phyloP scores from a whole-genome alignment of 2,113 vertebrate species.

The Notiomystis cincta region DNA sequence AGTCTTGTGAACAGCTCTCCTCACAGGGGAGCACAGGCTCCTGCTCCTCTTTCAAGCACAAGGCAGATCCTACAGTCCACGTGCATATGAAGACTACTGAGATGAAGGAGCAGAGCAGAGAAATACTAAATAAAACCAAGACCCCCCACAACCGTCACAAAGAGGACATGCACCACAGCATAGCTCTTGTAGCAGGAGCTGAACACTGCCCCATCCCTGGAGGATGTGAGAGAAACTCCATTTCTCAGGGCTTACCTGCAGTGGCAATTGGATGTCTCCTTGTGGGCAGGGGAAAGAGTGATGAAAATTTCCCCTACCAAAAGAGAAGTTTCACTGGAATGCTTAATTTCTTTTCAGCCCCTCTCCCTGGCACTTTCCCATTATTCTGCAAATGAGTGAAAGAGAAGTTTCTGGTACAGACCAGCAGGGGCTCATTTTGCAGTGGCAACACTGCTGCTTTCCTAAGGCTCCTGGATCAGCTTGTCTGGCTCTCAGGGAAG shows the following conservation, averaged over 20 bases:
- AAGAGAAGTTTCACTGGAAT: neutral
- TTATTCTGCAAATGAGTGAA: neutral
- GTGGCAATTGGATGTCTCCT: fast-evolving
- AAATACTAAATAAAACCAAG: neutral
- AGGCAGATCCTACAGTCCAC: neutral
- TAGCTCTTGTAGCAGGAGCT: neutral
- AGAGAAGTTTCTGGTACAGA: neutral
- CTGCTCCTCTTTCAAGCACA: fast-evolving
- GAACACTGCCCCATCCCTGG: neutral
- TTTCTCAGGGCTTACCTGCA: neutral
- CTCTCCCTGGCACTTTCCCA: neutral
- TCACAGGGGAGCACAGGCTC: neutral
- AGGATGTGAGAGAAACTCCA: fast-evolving
- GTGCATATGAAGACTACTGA: neutral
- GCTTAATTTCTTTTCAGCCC: neutral
- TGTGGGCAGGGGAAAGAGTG: fast-evolving
- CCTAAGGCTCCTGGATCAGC: neutral
- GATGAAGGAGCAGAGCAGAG: neutral
- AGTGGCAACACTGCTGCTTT: neutral
- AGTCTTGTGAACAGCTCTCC: neutral
- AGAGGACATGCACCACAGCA: neutral
- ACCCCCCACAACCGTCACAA: neutral
- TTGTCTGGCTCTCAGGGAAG: neutral
- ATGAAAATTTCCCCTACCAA: neutral
- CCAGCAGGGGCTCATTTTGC: neutral